phyloP scores from a whole-genome alignment of 2,113 vertebrate genomes.

The Pollachius pollachius region DNA sequence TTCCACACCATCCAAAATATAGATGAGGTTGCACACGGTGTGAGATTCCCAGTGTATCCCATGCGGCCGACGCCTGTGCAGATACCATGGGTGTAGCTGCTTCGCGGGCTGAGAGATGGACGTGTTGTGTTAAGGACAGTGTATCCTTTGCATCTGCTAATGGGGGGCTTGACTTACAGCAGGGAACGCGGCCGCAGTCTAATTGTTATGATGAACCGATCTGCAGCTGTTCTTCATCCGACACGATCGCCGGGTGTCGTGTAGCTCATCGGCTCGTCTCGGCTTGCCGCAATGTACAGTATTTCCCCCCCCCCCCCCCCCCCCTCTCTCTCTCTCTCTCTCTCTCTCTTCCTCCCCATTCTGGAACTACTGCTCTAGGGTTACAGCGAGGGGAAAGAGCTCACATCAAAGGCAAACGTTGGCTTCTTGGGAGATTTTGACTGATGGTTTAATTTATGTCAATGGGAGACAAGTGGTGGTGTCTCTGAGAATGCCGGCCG shows the following conservation, averaged over 20 bases:
- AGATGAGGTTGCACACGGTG: no score
- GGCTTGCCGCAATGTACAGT: no score
- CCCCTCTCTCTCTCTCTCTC: not conserved
- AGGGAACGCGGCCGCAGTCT: not conserved
- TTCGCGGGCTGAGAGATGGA: no score
- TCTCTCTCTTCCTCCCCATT: conserved; percentile 17
- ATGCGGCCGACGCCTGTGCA: no score
- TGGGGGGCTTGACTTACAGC: not conserved
- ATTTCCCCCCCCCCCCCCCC: not conserved
- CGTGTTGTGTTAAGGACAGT: no score
- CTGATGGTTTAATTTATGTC: conserved; percentile 11
- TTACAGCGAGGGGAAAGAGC: conserved; percentile 25
- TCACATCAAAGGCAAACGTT: conserved; percentile 36
- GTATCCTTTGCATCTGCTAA: no score
- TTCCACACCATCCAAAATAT: no score
- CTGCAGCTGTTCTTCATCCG: conserved; percentile 12
- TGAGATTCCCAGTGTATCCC: no score
- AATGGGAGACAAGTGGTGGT: not conserved
- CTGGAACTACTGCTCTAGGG: conserved; percentile 18
- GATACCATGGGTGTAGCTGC: no score
- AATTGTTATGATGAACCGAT: conserved; percentile 4
- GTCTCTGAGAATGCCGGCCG: not conserved
- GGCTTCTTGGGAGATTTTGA: conserved; percentile 24
- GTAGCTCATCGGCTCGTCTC: conserved; percentile 1
- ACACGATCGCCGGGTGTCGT: conserved; percentile 11